Conservation (phyloP, 2,888 invertebrate genomes). For the Andrena marginata region DNA sequence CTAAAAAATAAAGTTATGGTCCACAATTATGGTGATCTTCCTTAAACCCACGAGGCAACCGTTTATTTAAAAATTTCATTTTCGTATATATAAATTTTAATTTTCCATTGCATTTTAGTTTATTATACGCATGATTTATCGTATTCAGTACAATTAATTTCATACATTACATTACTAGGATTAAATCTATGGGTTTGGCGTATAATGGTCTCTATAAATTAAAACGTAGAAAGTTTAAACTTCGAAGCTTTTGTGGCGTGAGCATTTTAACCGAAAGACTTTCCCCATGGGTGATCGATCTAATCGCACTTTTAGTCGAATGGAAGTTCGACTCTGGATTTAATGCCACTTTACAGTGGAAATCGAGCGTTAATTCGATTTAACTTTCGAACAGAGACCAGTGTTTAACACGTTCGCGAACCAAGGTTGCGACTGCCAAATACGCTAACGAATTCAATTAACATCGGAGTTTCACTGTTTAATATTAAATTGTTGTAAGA, state of each 20-base stretch:
- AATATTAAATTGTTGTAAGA: background rate
- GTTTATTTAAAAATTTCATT: no score
- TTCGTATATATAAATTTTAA: no score
- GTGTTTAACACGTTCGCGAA: background rate
- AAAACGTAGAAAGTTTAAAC: background rate
- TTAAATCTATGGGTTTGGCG: no score
- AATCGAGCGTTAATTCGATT: constrained; percentile 44
- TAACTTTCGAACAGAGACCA: constrained; percentile 5
- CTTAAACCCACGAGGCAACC: no score
- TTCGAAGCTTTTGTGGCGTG: constrained; percentile 5
- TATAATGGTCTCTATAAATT: no score
- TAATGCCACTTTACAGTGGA: constrained; percentile 35
- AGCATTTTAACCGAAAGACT: constrained; percentile 29
- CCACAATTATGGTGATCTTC: no score
- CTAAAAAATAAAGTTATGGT: no score
- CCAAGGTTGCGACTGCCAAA: constrained; percentile 22
- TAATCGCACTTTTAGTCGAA: constrained; percentile 29
- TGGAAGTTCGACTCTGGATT: constrained; percentile 31
- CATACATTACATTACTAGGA: no score
- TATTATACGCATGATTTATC: no score
- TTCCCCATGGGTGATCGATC: constrained; percentile 29
- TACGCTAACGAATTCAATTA: background rate
- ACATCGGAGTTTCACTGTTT: no score
- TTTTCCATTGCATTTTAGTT: no score
- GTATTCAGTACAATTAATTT: no score